Conservation (phyloP, 2,888 invertebrate genomes). For the Trichacis sp. region DNA sequence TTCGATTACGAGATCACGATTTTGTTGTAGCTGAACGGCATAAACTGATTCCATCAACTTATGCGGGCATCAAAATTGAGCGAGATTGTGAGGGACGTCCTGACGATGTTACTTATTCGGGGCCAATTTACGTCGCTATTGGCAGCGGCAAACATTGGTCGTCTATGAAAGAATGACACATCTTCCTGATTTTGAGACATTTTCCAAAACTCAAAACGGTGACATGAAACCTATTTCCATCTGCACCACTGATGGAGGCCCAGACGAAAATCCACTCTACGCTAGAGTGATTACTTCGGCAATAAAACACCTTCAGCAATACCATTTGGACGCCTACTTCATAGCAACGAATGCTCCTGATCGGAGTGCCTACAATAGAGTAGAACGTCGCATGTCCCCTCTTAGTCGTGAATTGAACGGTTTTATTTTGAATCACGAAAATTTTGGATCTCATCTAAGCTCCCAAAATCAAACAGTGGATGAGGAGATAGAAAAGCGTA, state of each 20-base stretch:
- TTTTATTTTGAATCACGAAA: conserved; percentile 52
- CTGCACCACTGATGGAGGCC: conserved; percentile 48
- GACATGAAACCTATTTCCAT: conserved; percentile 54
- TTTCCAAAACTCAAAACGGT: conserved; percentile 26
- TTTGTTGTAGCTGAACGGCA: conserved; percentile 53
- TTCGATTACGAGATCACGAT: conserved; percentile 54
- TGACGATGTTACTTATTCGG: conserved; percentile 60
- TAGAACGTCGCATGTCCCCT: conserved; percentile 56
- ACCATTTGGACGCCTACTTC: conserved; percentile 49
- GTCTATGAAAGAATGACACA: conserved; percentile 42
- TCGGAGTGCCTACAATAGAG: conserved; percentile 56
- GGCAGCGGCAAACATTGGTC: conserved; percentile 52
- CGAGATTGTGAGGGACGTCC: conserved; percentile 46
- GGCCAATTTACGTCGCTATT: conserved; percentile 66
- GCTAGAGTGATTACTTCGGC: conserved; percentile 43
- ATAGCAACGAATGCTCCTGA: conserved; percentile 54
- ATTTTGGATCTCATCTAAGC: conserved; percentile 55
- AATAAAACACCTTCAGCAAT: conserved; percentile 46
- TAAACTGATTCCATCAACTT: conserved; percentile 58
- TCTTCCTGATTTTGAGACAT: background rate
- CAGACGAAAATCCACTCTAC: too few species aligned
- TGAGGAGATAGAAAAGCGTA: conserved; percentile 53
- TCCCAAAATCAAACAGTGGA: conserved; percentile 50
- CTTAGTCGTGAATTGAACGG: conserved; percentile 52
- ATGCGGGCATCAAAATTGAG: conserved; percentile 50